Base-by-base conservation (phyloP, 2,888 invertebrate species). In the Agrilus biguttatus region DNA sequence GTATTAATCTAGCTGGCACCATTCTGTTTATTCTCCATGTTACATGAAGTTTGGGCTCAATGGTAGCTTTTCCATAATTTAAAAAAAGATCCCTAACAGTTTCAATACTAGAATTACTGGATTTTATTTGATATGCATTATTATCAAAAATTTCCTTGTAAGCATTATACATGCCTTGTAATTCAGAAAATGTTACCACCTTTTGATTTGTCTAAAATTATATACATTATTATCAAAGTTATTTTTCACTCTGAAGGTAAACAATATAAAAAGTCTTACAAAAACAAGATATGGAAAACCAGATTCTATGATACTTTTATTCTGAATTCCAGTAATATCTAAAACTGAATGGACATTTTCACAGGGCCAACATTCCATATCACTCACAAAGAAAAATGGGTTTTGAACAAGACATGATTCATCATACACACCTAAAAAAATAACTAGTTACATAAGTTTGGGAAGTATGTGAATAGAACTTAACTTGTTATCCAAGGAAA, bases 331-430 rank as follows among this genome's bases (percentile, higher is more conserved):
- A 43, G 75, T 72, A 40, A 85, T 65, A 61, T 84, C 77, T 43
- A 79, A 68, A 34, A 89, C 72, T 54, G 77, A 77, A 50, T 73
- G 73, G 0, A 85, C 74, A 53, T 74, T 68, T 56, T 79, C 79
- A 56, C 89, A 90, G 0, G 88, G 86, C 75, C 82, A 83, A 59
- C 89, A 89, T 58, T 86, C 86, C 72, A 88, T 79, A 55, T 85
- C 83, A n/a, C 74, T 71, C 8, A 87, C 77, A 59, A 78, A 76
- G 60, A 86, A 90, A 59, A 80, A 85, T 12, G 89, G 89, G 67
- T 90, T 90, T 59, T 81, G 78, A 52, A 89, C 66, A 33, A 90
- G 67, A 60, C 89, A 90, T 56, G 83, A 80, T 65, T 89, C 88
- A 68, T 89, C 87, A 55, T 90, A 88, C 36, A 80, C 73, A 61